Evolutionary conservation across 2,888 invertebrate genomes (phyloP), one percentile per base, ranked within the genome.

Genomic region (Cremastinae sp.): DNA sequence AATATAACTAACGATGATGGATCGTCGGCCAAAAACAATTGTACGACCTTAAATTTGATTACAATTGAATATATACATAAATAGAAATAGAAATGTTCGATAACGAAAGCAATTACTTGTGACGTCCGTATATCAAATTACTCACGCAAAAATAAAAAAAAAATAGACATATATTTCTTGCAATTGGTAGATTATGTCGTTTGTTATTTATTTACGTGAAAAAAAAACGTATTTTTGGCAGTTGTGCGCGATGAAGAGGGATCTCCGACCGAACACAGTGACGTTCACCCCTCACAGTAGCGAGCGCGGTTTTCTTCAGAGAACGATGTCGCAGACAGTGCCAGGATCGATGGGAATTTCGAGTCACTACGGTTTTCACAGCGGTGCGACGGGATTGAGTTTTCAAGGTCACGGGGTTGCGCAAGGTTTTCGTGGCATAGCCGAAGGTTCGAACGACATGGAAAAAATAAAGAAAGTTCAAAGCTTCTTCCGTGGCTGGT

Each of bases 401-500:
- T 34, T 74, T 43, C 65, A 77, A 73, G 70, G 68, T 74, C 53
- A 68, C 38, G 74, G 62, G 4, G 22, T 43, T 89, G n/a, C 90
- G 89, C 38, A 80, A 2, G 87, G 85, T 43, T 84, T 89, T 56
- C 84, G 82, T 2, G 85, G 82, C 1, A 85, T 87, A n/a, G 59
- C 84, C 84, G 91, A 92, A 81, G 94, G 94, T 79, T 93, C 93
- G 0, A 91, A 92, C n/a, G 97, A 97, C 86, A 92, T 97, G 75
- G 92, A 93, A 79, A 97, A 97, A 91, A 97, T 97, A 81, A 97
- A 97, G 90, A 95, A 95, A 91, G 94, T 94, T 12, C 94, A 97
- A 91, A 97, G 97, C 87, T 97, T 97, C 91, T 97, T 97, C 91
- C 93, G 97, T 4, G 97, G 97, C 9, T 97, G 97, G 97, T 90